These are phyloP conservation scores for Ctenicera cuprea DNA, from an alignment of 2,888 invertebrate genomes.

Conservation along the genomic window DNA sequence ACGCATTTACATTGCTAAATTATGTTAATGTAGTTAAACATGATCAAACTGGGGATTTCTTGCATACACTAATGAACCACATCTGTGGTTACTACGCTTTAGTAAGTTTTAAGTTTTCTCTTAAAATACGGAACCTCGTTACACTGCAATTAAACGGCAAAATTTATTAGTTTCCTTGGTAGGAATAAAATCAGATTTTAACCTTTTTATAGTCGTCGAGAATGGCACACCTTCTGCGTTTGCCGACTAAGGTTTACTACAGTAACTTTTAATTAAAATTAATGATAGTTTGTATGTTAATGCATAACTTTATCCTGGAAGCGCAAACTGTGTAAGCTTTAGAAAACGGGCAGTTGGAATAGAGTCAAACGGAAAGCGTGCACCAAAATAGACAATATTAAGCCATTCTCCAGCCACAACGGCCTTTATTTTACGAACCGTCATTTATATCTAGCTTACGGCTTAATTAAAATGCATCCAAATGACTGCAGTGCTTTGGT, in stretches of 20 bases:
- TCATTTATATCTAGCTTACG: slow-evolving; percentile 28
- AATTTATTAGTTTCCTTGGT: slow-evolving; percentile 3
- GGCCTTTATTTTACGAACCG: slow-evolving; percentile 24
- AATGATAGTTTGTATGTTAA: slow-evolving; percentile 27
- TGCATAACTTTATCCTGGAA: slow-evolving; percentile 16
- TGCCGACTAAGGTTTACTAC: background rate
- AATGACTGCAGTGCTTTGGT: slow-evolving; percentile 7
- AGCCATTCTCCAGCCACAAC: slow-evolving; percentile 37
- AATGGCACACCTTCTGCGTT: background rate
- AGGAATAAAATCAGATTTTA: background rate
- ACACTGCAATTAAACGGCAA: background rate
- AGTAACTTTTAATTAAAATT: slow-evolving; percentile 37
- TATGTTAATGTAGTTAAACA: slow-evolving; percentile 11
- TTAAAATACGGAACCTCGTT: background rate
- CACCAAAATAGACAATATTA: slow-evolving; percentile 39
- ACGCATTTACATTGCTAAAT: slow-evolving; percentile 13
- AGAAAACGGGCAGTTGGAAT: slow-evolving; percentile 29
- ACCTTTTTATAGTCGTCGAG: background rate
- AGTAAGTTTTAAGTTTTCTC: slow-evolving; percentile 15
- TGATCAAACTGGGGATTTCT: slow-evolving; percentile 1
- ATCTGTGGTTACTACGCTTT: slow-evolving; percentile 14
- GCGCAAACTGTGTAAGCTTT: slow-evolving; percentile 11
- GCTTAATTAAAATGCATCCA: slow-evolving; percentile 43
- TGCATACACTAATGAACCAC: background rate
- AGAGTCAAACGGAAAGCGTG: slow-evolving; percentile 23